phyloP scores from a whole-genome alignment of 2,797 vertebrate genomes.

The Neostethus bicornis region DNA sequence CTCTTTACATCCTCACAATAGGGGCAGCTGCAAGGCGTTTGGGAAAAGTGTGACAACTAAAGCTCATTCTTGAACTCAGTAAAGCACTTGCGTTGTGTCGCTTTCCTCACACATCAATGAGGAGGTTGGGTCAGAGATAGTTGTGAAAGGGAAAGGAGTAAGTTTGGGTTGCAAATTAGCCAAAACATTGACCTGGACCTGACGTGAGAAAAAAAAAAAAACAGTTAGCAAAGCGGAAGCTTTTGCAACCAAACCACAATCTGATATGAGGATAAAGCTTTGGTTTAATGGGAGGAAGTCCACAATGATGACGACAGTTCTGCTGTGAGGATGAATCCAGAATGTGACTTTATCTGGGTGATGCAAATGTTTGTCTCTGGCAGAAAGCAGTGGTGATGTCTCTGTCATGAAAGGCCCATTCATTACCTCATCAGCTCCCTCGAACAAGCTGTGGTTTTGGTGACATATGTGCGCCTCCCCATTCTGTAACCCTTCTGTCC shows the following conservation, averaged over 20 bases:
- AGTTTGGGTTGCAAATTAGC: slow-evolving; percentile 80
- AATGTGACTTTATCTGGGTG: slow-evolving; percentile 6
- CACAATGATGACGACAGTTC: neutral
- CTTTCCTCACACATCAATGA: slow-evolving; percentile 47
- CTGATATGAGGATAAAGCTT: neutral
- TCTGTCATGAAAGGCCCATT: slow-evolving; percentile 53
- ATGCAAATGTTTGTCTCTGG: slow-evolving; percentile 31
- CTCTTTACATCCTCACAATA: slow-evolving; percentile 74
- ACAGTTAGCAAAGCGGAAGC: slow-evolving; percentile 19
- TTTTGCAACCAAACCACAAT: neutral
- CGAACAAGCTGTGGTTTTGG: slow-evolving; percentile 60
- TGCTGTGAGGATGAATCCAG: neutral
- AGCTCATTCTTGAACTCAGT: slow-evolving; percentile 71
- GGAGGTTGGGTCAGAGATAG: slow-evolving; percentile 55
- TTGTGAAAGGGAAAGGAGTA: slow-evolving; percentile 66
- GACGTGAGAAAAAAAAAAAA: slow-evolving; percentile 57
- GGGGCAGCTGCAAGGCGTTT: slow-evolving; percentile 86
- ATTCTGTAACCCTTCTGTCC: slow-evolving; percentile 1
- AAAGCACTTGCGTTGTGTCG: slow-evolving; percentile 65
- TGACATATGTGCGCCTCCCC: slow-evolving; percentile 67
- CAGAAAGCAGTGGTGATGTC: slow-evolving; percentile 25
- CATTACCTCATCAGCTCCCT: slow-evolving; percentile 50
- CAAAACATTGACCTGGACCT: slow-evolving; percentile 68
- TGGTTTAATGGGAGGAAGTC: neutral
- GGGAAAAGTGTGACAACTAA: slow-evolving; percentile 84